phyloP scores from a whole-genome alignment of 2,113 vertebrate species.

The Monarcha castaneiventris region DNA sequence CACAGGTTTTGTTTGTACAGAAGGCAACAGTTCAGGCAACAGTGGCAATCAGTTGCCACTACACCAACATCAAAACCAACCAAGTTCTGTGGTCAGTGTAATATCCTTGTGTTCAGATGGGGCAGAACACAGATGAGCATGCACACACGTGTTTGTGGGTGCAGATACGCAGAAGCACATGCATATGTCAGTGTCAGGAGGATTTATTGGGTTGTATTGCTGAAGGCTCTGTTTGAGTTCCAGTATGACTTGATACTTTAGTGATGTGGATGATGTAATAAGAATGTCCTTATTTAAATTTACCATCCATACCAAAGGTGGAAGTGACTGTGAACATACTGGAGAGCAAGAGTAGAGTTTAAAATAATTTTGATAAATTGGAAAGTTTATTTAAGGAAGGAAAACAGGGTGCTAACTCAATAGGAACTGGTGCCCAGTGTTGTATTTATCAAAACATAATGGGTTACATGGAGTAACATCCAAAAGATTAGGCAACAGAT shows the following conservation, averaged over 20 bases:
- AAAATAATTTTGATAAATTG: not conserved
- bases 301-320: not conserved
- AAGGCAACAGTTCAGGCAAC: no score
- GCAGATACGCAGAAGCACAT: not conserved
- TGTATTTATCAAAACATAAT: not conserved
- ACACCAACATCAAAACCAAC: not conserved
- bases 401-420: not conserved
- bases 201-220: not conserved
- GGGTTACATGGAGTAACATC: not conserved
- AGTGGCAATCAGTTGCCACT: not conserved
- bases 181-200: not conserved
- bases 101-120: not conserved
- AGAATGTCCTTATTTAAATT: not conserved
- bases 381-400: not conserved
- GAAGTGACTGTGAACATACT: not conserved
- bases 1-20: not conserved
- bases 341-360: not conserved
- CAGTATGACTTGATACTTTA: not conserved
- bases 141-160: accelerated
- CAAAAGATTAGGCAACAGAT: not conserved
- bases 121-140: not conserved
- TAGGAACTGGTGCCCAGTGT: not conserved
- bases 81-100: not conserved
- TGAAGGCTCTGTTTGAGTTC: not conserved
- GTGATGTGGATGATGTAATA: not conserved